These are phyloP conservation scores for Passer montanus DNA, from an alignment of 2,113 vertebrate genomes.

Conservation along the genomic window DNA sequence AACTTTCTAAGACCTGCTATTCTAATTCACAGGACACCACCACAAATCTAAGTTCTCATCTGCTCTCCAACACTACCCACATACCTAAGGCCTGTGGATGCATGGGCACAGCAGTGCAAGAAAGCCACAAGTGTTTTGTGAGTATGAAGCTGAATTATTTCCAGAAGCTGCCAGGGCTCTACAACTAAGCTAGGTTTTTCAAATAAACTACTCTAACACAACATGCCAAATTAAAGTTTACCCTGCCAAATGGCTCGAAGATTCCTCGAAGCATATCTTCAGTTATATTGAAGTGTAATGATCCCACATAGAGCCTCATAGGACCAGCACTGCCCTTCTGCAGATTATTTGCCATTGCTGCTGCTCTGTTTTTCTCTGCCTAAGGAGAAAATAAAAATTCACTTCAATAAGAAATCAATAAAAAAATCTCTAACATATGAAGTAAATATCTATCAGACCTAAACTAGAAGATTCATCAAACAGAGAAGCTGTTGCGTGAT, in stretches of 20 bases:
- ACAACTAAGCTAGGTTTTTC: background rate
- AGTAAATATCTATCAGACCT: background rate
- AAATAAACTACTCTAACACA: background rate
- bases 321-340: slow-evolving; percentile 91
- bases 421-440: background rate
- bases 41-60: background rate
- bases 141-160: background rate
- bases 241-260: slow-evolving; percentile 96
- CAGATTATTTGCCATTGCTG: slow-evolving; percentile 92
- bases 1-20: background rate
- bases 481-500: background rate
- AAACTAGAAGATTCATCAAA: background rate
- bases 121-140: background rate
- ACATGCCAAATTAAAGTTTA: slow-evolving; percentile 23
- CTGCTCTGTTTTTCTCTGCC: slow-evolving; percentile 97
- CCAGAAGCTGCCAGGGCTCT: background rate
- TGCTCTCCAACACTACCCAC: background rate
- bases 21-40: background rate
- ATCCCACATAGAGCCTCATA: slow-evolving; percentile 94
- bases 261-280: slow-evolving; percentile 97
- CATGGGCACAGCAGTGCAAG: background rate
- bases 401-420: background rate
- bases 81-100: background rate
- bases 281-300: slow-evolving; percentile 96
- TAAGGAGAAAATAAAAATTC: slow-evolving; percentile 41